Base-by-base conservation (phyloP, 2,113 vertebrate species). In the Silurus glanis region DNA sequence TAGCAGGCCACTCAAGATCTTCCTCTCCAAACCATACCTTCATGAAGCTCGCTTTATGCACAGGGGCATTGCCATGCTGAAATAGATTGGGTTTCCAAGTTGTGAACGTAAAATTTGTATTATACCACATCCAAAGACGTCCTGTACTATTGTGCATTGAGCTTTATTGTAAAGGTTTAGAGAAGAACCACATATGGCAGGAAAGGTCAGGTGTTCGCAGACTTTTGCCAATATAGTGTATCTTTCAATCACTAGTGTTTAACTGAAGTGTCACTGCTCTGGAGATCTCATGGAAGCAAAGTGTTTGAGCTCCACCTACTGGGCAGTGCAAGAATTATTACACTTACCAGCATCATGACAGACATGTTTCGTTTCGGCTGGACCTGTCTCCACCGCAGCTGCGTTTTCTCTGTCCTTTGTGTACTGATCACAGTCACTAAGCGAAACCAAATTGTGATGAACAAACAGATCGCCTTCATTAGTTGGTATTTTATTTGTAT, bases 321-420 rank as follows among this genome's bases (percentile, higher is more conserved):
- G 85, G 21, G 13, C 45, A 66, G 17, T 78, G 49, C 75, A 64
- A 58, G 51, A 2, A 67, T 28, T 87, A 59, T 45, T 58, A 17
- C 4, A 78, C 88, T 86, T 90, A 89, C 88, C 51, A 83, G 10
- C 61, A 74, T 47, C 56, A 0, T 62, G 23, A 62, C 28, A 4
- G 21, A 55, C 21, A 47, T 58, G 28, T 51, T 55, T 59, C n/a
- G 12, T 55, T 80, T 53, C 86, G 59, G 13, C 76, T 83, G 62
- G 79, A 78, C 64, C 71, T 51, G 8, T 74, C 85, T 72, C 71
- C 23, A 51, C 80, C 56, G 23, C 80, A 49, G 23, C 71, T 72
- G 58, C 64, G 14, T 47, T 66, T 21, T 9, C n/a, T 53, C 21
- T 74, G 49, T 67, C 45, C 28, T 64, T 14, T 53, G n/a, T 75